Evolutionary conservation across 2,888 invertebrate species (phyloP), one percentile per base, ranked within the genome.

Genomic region (Esperia sulphurella): DNA sequence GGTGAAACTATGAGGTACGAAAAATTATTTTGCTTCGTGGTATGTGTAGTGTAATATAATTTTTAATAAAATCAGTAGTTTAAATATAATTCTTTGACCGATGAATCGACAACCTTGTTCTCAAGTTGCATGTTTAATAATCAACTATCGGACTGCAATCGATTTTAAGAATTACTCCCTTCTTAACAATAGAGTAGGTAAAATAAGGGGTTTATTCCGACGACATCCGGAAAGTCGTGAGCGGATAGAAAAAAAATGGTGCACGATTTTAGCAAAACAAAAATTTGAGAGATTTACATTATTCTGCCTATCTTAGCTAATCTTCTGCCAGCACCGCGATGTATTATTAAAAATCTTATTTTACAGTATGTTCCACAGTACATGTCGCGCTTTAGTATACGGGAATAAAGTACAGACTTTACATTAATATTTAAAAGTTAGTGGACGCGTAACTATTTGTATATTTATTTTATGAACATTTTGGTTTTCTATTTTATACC

Each of bases 101-200:
- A 21, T 5, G 21, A n/a, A 21, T 21, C 21, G 21, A 21, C 21
- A 21, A 21, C 21, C 21, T 5, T 21, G 21, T 21, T 13, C 45
- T 21, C 29, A 37, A 47, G 43, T 44, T 52, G 52, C 46, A 46
- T 52, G 38, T 43, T 31, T 52, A 52, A 50, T 52, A 40, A 45
- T 37, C 13, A 47, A 14, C 40, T 45, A 46, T 46, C 43, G 39
- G 49, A 48, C 12, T 50, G 45, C 38, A 43, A 52, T 52, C 52
- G 48, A 43, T 52, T 49, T 51, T 43, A 43, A 52, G 49, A 47
- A 52, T 50, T 41, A 43, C 45, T 39, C 42, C 41, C 29, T 28
- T 43, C 10, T 4, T 30, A 33, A 48, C 44, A 44, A 50, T 41
- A 37, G 44, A 30, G 31, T 14, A 13, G 14, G 13, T 48, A 13